A percentile compares a stretch with the other conserved stretches of the same genome.
Evolutionary conservation across 2,888 invertebrate species (phyloP).

Genomic region (Colletes collaris): DNA sequence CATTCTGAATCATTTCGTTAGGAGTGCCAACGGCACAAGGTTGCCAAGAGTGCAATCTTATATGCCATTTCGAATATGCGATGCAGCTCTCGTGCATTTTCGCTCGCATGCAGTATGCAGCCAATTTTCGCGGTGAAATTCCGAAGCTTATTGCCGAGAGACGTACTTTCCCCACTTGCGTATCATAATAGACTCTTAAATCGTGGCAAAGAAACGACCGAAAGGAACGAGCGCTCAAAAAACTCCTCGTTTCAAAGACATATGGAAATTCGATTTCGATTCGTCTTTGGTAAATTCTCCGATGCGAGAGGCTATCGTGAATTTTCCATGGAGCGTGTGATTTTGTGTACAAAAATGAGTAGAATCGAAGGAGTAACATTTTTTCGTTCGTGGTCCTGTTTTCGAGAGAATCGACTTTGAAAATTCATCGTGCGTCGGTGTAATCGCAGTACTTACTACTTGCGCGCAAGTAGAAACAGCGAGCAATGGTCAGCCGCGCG

Average conservation of each 20-base stretch:
- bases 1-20: conserved; percentile 33
- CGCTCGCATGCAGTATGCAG: conserved; percentile 12
- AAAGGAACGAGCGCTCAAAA: neutral
- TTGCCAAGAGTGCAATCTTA: conserved; percentile 39
- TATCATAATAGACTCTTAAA: conserved; percentile 13
- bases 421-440: no score
- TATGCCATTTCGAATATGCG: conserved; percentile 47
- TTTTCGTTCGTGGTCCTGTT: no score
- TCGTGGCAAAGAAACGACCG: neutral
- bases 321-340: no score
- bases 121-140: conserved; percentile 59
- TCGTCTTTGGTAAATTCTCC: no score
- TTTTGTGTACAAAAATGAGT: no score
- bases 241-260: neutral
- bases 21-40: conserved; percentile 15
- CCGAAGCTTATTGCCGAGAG: conserved; percentile 39
- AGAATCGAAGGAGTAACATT: no score
- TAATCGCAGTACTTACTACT: no score
- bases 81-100: conserved; percentile 30
- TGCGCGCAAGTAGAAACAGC: no score
- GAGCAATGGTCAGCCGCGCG: no score
- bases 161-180: neutral
- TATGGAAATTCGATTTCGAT: no score
- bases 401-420: no score
- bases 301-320: no score